Base-by-base conservation (phyloP, 2,888 invertebrate genomes). In the Drosophila kanekoi region DNA sequence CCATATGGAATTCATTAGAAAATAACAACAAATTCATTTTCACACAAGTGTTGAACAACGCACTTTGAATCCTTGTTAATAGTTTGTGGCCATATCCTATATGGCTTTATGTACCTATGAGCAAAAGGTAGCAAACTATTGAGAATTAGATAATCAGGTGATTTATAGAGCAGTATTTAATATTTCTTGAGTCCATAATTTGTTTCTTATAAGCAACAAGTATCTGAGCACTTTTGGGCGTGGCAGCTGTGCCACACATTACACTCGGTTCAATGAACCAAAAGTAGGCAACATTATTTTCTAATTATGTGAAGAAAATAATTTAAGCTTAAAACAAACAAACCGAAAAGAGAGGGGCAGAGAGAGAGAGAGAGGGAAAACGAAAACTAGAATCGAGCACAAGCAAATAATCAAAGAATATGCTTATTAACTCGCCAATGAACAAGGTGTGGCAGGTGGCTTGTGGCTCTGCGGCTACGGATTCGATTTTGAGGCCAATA, bases 281-380 rank as follows among this genome's bases (percentile, higher is more conserved):
- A 81, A 86, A 87, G 87, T 89, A 87, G 87, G 85, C 89, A 86
- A 81, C 72, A 78, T 77, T 78, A 89, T 81, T 87, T 80, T 83
- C 75, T 80, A 81, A 83, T 83, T 81, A 81, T 81, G 63, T 72
- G 64, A 62, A 61, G 64, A 75, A 79, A 81, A 76, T 73, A 69
- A 77, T 77, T 82, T 78, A 47, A 72, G 72, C 69, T 63, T 84
- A 81, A 87, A 87, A 71, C 79, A 87, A 72, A 69, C 74, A 69
- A 62, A 67, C 53, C 63, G 47, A 60, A 63, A 54, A 64, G 43
- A 33, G 53, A 58, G 38, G n/a, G 48, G 48, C 52, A 62, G 62
- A 58, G 38, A 14, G 48, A 51, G 54, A 62, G 62, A 65, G 18
- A 52, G 16, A 40, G 16, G 1, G 28, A 16, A 38, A 38, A 16